A percentile compares a stretch with the other conserved stretches of the same genome.
phyloP scores from a whole-genome alignment of 1,140 invertebrate species.

The Bombus vancouverensis region DNA sequence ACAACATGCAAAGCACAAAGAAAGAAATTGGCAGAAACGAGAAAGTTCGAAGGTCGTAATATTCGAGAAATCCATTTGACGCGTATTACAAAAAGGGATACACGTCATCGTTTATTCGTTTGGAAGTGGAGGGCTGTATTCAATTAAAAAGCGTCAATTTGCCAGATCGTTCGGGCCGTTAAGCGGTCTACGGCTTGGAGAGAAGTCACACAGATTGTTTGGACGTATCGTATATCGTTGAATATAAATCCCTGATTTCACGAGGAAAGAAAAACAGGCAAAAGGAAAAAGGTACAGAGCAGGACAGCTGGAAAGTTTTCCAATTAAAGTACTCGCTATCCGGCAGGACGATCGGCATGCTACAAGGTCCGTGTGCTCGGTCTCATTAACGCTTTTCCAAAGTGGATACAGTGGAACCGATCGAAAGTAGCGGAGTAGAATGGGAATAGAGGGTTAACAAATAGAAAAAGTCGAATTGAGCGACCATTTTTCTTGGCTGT shows the following conservation, averaged over 20 bases:
- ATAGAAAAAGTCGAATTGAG: conserved; percentile 16
- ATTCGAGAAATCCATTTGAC: background rate
- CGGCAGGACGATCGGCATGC: conserved; percentile 47
- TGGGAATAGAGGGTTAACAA: background rate
- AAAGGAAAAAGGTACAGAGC: conserved; percentile 22
- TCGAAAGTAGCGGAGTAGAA: background rate
- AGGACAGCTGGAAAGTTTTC: conserved; percentile 65
- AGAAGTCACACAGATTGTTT: background rate
- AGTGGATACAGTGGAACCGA: conserved; percentile 59
- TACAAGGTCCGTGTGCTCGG: conserved; percentile 60
- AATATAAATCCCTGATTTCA: conserved; percentile 63
- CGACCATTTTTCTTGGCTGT: conserved; percentile 63
- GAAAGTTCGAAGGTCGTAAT: background rate
- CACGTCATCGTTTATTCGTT: background rate
- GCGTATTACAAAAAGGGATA: background rate
- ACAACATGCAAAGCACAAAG: background rate
- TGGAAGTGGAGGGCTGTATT: background rate
- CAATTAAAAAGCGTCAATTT: conserved; percentile 11
- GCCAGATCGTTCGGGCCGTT: no score
- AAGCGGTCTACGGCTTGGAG: background rate
- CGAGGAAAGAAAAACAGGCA: conserved; percentile 28
- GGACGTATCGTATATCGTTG: conserved; percentile 15
- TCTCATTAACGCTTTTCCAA: conserved; percentile 70
- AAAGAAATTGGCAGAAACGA: no score
- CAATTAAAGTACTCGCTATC: conserved; percentile 69